phyloP scores from a whole-genome alignment of 2,888 invertebrate genomes.

The Caradrina clavipalpis region DNA sequence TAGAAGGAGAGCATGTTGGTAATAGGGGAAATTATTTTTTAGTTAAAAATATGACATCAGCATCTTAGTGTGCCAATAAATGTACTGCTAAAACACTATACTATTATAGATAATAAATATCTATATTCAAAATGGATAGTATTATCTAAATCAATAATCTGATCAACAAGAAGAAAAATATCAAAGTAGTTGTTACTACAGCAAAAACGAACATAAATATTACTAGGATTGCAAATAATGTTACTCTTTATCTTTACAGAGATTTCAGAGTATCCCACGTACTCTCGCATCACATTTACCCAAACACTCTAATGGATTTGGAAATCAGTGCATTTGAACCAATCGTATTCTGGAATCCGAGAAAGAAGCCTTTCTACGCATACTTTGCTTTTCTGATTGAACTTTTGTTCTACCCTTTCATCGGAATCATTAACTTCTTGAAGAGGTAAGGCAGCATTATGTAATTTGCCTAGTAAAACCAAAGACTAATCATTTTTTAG shows the following conservation, averaged over 20 bases:
- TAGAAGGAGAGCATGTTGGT: background rate
- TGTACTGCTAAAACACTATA: no score
- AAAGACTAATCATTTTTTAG: no score
- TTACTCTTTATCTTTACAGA: slow-evolving; percentile 75
- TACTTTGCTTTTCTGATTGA: slow-evolving; percentile 90
- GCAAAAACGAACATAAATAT: background rate
- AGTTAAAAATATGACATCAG: no score
- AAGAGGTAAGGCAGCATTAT: slow-evolving; percentile 80
- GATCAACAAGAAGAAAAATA: background rate
- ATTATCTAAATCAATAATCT: background rate
- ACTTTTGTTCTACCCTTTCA: slow-evolving; percentile 76
- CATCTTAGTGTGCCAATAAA: no score
- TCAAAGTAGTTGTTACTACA: background rate
- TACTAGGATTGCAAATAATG: background rate
- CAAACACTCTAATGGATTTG: slow-evolving; percentile 94
- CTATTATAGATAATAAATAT: no score
- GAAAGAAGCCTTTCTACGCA: slow-evolving; percentile 82
- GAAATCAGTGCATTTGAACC: slow-evolving; percentile 94
- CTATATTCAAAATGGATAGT: background rate
- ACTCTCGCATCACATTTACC: slow-evolving; percentile 95
- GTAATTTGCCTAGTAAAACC: no score
- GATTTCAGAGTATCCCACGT: slow-evolving; percentile 95
- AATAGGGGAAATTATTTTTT: no score
- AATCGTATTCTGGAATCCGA: slow-evolving; percentile 92
- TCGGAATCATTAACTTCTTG: slow-evolving; percentile 77